These are phyloP conservation scores for Drosophila hydei DNA, from an alignment of 1,140 invertebrate species.

Conservation along the genomic window DNA sequence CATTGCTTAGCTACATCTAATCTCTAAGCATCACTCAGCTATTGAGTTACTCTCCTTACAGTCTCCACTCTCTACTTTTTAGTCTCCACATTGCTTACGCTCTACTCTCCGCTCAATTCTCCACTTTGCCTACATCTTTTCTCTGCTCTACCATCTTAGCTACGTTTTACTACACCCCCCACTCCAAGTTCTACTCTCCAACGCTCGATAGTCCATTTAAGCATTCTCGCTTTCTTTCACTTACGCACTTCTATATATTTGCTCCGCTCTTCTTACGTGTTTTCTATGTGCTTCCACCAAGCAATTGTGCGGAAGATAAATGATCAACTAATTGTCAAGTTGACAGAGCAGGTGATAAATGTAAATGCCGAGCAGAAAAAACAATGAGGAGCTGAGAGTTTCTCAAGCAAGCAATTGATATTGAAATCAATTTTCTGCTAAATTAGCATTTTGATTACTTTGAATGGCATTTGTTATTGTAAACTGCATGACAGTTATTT, in stretches of 20 bases:
- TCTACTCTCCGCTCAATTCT: background rate
- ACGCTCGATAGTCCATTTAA: background rate
- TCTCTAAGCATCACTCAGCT: background rate
- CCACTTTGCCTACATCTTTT: too few species aligned
- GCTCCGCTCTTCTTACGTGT: background rate
- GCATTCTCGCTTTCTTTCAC: background rate
- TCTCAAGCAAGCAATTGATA: background rate
- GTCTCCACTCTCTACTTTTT: background rate
- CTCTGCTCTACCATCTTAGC: background rate
- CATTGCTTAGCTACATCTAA: too few species aligned
- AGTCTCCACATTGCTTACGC: background rate
- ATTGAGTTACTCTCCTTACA: background rate
- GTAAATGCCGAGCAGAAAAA: background rate
- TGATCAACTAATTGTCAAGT: constrained; percentile 15
- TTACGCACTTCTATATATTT: background rate
- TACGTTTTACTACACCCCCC: background rate
- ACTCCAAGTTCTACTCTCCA: background rate
- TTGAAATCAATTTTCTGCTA: background rate
- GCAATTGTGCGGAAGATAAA: constrained; percentile 53
- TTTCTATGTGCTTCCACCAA: constrained; percentile 11
- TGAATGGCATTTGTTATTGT: too few species aligned
- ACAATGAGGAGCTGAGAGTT: background rate
- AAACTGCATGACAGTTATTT: too few species aligned
- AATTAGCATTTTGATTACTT: too few species aligned
- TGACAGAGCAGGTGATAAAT: constrained; percentile 14